These are phyloP conservation scores for Podarcis cretensis DNA, from an alignment of 2,113 vertebrate species.

Conservation along the genomic window DNA sequence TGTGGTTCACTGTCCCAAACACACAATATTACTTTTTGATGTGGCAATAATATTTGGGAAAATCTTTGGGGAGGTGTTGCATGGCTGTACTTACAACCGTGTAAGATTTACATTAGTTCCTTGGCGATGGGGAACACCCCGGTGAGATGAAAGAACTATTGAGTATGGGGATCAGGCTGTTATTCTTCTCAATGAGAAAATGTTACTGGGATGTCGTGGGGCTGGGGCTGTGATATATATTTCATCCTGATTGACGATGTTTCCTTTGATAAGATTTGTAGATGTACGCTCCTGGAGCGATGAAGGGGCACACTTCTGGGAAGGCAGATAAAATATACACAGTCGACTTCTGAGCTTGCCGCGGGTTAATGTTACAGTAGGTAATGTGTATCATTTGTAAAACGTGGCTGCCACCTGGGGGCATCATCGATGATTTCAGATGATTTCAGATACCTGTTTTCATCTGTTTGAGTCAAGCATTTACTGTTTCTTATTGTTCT, in stretches of 20 bases:
- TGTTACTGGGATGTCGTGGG: neutral
- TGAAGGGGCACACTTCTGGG: conserved; percentile 22
- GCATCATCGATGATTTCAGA: conserved; percentile 38
- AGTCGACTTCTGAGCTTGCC: conserved; percentile 37
- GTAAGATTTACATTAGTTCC: neutral
- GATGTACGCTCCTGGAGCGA: neutral
- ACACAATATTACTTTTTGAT: neutral
- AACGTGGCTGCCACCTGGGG: conserved; percentile 29
- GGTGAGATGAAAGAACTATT: conserved; percentile 34
- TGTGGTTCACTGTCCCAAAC: neutral
- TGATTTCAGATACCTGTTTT: conserved; percentile 15
- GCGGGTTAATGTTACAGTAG: conserved; percentile 36
- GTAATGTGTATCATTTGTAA: conserved; percentile 24
- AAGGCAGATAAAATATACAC: conserved; percentile 40
- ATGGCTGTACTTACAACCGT: neutral
- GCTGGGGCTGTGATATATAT: conserved; percentile 20
- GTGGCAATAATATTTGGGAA: neutral
- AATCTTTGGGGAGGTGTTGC: neutral
- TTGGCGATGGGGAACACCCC: neutral
- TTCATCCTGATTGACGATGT: conserved; percentile 21
- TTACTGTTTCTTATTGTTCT: conserved; percentile 59
- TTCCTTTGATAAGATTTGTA: conserved; percentile 36
- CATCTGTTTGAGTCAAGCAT: conserved; percentile 34
- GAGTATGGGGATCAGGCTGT: neutral
- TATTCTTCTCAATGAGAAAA: conserved; percentile 9